Base-by-base conservation (phyloP, 2,113 vertebrate genomes). In the Oostethus manadensis region DNA sequence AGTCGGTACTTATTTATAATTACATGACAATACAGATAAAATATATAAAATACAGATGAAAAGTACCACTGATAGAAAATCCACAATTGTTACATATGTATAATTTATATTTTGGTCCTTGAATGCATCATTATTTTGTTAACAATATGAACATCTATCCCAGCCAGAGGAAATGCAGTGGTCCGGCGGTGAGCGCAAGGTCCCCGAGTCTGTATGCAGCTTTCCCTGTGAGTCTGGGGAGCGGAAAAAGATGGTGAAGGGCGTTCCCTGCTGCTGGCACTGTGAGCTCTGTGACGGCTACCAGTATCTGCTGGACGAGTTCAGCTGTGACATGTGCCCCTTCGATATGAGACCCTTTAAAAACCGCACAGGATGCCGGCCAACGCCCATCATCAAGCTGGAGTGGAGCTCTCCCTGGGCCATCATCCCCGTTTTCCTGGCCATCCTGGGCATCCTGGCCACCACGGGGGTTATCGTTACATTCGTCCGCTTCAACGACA, bases 161-260 rank as follows among this genome's bases (percentile, higher is more conserved):
- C 68, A 95, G 94, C 21, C 89, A 6, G 92, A 93, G 51, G 89
- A 90, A n/a, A 85, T 95, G 82, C 92, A 90, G 80, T 95, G 94
- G 94, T 88, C 86, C 0, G 89, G 89, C 0, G 91, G 90, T 0
- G 73, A 87, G 29, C 80, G 0, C 1, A 87, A 79, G 23, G 84
- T 91, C 45, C 93, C 93, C 0, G 64, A 78, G 0, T 94, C 93
- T 0, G 92, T 91, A 23, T 95, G 94, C 85, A 95, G 94, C 72
- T 91, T 93, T 10, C 93, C 94, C 0, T 93, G 93, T 1, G 78
- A 88, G 21, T 33, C 90, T 0, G 88, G 92, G 0, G 90, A 93
- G 60, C 78, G 90, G 65, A 93, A 92, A 58, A 92, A 91, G 73
- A 91, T 92, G 88, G 92, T 93, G 51, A 93, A 93, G 64, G 92